Evolutionary conservation across 2,113 vertebrate species (phyloP).

Genomic region (Ginglymostoma cirratum): DNA sequence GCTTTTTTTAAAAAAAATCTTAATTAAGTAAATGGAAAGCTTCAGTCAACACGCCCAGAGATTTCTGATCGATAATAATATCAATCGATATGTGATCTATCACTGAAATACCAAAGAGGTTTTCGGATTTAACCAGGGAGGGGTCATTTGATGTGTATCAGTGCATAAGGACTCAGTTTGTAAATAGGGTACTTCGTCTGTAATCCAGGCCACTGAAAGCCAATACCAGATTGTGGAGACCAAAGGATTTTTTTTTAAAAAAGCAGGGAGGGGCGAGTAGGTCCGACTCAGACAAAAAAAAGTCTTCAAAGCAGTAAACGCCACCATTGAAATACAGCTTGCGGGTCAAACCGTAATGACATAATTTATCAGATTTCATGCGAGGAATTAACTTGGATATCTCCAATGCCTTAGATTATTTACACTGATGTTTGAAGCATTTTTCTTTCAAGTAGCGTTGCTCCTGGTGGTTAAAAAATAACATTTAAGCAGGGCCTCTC

Average conservation of each 20-base stretch:
- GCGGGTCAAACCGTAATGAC: background rate
- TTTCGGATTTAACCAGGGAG: background rate
- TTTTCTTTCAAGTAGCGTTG: background rate
- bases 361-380: background rate
- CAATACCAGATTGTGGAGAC: background rate
- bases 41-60: background rate
- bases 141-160: background rate
- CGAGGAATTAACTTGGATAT: background rate
- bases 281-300: background rate
- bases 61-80: background rate
- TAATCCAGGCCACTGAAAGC: background rate
- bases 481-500: background rate
- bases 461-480: background rate
- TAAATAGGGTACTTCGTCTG: background rate
- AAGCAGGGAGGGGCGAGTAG: background rate
- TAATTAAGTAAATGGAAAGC: background rate
- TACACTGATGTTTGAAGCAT: background rate
- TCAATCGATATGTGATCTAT: background rate
- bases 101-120: background rate
- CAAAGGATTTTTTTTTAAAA: background rate
- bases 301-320: constrained; percentile 12
- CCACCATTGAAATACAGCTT: background rate
- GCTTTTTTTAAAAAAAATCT: background rate
- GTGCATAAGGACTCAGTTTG: background rate
- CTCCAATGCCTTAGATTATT: background rate